phyloP scores from a whole-genome alignment of 1,140 invertebrate species.

The Achroia grisella region DNA sequence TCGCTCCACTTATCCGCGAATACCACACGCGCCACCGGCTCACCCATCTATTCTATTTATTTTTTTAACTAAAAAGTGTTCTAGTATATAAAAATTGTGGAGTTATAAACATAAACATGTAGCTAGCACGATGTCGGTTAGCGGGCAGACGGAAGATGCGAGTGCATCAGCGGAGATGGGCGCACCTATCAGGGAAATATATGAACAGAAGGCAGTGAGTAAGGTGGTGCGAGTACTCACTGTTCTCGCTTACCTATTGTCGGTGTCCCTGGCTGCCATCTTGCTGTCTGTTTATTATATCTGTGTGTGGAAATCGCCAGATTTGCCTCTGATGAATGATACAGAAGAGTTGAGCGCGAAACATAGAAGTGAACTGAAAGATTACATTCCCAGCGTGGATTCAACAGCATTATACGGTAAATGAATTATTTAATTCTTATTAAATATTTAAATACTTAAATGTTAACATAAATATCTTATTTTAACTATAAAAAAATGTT shows the following conservation, averaged over 20 bases:
- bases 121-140: conserved; percentile 43
- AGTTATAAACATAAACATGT: conserved; percentile 23
- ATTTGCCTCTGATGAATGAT: conserved; percentile 25
- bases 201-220: conserved; percentile 84
- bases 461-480: too few species aligned
- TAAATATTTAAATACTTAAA: too few species aligned
- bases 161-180: conserved; percentile 40
- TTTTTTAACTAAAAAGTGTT: conserved; percentile 14
- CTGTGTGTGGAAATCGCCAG: conserved; percentile 86
- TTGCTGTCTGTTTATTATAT: conserved; percentile 91
- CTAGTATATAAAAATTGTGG: conserved; percentile 1
- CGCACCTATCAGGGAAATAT: conserved; percentile 76
- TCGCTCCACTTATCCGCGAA: conserved; percentile 36
- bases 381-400: conserved; percentile 13
- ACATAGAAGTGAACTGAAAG: conserved; percentile 16
- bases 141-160: conserved; percentile 38
- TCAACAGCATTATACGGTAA: not conserved
- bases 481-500: too few species aligned
- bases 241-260: conserved; percentile 94
- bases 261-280: conserved; percentile 95
- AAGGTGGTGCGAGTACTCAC: conserved; percentile 92
- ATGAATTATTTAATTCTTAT: too few species aligned
- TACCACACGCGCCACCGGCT: conserved; percentile 31
- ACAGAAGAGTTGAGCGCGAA: conserved; percentile 21
- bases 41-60: conserved; percentile 12